These are phyloP conservation scores for Ictalurus punctatus DNA, from an alignment of 2,113 vertebrate genomes.

Conservation along the genomic window DNA sequence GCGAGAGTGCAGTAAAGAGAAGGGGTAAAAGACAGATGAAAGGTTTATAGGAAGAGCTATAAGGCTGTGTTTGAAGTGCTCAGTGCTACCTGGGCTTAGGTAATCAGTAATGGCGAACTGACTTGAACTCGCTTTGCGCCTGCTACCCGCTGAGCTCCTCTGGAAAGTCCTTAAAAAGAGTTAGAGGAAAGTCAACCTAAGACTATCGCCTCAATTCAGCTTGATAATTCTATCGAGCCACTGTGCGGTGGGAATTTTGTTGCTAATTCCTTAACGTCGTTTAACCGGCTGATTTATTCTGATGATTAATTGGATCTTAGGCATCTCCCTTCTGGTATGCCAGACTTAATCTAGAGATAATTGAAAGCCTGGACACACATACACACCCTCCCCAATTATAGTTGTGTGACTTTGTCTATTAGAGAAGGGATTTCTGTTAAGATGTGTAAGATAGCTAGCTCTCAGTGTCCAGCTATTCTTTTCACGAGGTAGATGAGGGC, in stretches of 20 bases:
- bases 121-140: not conserved
- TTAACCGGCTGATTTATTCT: constrained; percentile 37
- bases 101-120: not conserved
- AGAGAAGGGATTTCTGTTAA: not conserved
- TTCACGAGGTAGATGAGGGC: not conserved
- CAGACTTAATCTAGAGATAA: constrained; percentile 31
- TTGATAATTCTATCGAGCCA: constrained; percentile 18
- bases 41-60: not conserved
- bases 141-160: not conserved
- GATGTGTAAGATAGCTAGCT: not conserved
- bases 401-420: constrained; percentile 7
- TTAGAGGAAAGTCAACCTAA: not conserved
- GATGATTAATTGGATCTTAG: constrained; percentile 34
- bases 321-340: constrained; percentile 20
- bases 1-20: not conserved
- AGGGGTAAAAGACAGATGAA: constrained; percentile 15
- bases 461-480: not conserved
- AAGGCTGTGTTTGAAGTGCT: constrained; percentile 14
- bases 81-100: not conserved
- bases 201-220: not conserved
- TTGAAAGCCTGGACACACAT: constrained; percentile 16
- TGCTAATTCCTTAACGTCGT: constrained; percentile 27
- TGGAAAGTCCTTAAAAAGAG: not conserved
- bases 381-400: not conserved
- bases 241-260: not conserved